Evolutionary conservation across 2,888 invertebrate genomes (phyloP).

Genomic region (Suillia variegata): DNA sequence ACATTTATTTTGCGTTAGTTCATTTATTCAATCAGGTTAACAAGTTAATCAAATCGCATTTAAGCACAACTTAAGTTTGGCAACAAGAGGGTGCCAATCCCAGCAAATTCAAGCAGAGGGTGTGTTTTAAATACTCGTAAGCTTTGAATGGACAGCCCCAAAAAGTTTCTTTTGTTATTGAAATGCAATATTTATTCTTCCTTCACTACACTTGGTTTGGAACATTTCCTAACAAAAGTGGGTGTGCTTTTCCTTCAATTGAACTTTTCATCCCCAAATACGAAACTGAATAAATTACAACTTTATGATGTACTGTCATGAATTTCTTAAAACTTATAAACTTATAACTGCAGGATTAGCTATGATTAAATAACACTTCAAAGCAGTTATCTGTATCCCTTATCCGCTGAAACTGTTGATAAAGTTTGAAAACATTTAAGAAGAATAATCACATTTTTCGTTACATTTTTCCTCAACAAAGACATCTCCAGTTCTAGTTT

Average conservation of each 20-base stretch:
- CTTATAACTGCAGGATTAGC: no score
- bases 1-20: no score
- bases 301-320: neutral
- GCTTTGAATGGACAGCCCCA: neutral
- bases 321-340: neutral
- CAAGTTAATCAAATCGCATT: no score
- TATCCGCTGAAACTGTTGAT: no score
- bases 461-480: neutral
- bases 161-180: neutral
- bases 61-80: no score
- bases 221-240: neutral
- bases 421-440: no score
- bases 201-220: no score
- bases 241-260: neutral
- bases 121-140: constrained; percentile 4
- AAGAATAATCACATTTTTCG: neutral
- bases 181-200: neutral
- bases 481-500: no score
- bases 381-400: no score
- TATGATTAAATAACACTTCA: no score
- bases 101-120: no score
- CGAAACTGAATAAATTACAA: neutral
- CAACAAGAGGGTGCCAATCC: neutral
- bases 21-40: no score
- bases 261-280: neutral